phyloP scores from a whole-genome alignment of 2,113 vertebrate species.

The Micromys minutus region DNA sequence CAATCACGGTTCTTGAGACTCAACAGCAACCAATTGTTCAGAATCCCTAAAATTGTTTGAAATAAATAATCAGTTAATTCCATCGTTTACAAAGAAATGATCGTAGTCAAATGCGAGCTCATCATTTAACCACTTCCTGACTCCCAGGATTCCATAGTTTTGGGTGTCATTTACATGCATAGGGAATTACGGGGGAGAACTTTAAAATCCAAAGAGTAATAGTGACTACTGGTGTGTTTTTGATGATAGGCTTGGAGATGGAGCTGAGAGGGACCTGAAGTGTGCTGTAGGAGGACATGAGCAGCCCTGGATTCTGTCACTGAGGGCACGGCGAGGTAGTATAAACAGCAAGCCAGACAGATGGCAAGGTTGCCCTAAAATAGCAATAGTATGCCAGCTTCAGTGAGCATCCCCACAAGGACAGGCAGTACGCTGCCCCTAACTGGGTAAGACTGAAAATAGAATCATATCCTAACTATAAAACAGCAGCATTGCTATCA shows the following conservation, averaged over 20 bases:
- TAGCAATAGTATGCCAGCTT: constrained; percentile 64
- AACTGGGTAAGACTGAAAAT: constrained; percentile 44
- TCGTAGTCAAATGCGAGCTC: not conserved
- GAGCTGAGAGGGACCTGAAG: not conserved
- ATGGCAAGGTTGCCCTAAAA: constrained; percentile 66
- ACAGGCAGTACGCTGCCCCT: not conserved
- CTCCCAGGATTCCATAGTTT: not conserved
- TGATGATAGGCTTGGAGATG: not conserved
- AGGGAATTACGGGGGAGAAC: constrained; percentile 37
- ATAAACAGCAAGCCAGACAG: constrained; percentile 50
- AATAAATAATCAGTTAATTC: not conserved
- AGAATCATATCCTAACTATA: constrained; percentile 50
- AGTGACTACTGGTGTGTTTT: not conserved
- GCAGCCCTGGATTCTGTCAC: constrained; percentile 69
- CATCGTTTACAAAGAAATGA: constrained; percentile 8
- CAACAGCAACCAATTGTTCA: not conserved
- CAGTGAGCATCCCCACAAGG: constrained; percentile 54
- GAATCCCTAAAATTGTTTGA: not conserved
- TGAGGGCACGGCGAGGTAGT: not conserved
- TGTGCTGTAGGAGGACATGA: not conserved
- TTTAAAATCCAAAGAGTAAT: not conserved
- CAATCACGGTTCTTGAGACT: not conserved
- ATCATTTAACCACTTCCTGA: not conserved
- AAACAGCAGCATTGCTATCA: not conserved
- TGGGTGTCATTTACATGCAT: not conserved